These are phyloP conservation scores for Hippolais icterina DNA, from an alignment of 2,113 vertebrate species.

Conservation along the genomic window DNA sequence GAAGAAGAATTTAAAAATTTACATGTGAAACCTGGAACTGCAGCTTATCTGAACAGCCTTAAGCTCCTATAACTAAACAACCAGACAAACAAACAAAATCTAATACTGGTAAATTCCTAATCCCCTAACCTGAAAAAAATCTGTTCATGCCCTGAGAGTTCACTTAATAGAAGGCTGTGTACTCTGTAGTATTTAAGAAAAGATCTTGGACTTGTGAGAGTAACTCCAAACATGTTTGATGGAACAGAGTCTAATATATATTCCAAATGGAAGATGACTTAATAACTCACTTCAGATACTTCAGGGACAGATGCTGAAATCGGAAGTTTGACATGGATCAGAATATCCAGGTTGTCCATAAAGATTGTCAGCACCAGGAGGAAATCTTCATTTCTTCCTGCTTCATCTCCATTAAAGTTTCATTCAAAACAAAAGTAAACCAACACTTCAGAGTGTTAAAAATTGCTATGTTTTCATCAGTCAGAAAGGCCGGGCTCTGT, in stretches of 20 bases:
- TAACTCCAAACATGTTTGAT: neutral
- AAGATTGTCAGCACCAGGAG: neutral
- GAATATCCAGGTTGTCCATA: neutral
- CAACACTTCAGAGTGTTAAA: neutral
- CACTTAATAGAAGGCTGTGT: neutral
- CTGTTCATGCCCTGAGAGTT: neutral
- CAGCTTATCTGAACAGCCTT: neutral
- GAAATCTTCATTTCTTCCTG: neutral
- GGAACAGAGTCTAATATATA: neutral
- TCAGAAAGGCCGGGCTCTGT: neutral
- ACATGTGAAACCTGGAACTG: neutral
- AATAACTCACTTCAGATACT: neutral
- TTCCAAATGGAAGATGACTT: neutral
- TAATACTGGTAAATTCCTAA: neutral
- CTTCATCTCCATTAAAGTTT: neutral
- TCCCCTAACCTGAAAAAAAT: neutral
- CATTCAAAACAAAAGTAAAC: neutral
- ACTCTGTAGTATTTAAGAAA: neutral
- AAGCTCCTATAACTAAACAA: neutral
- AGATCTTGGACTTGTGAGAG: neutral
- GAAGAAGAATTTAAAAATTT: neutral
- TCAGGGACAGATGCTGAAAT: neutral
- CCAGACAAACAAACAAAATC: neutral
- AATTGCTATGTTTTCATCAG: neutral
- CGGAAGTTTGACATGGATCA: neutral